Evolutionary conservation across 2,113 vertebrate genomes (phyloP), one percentile per base, ranked within the genome.

Genomic region (Gambusia affinis): DNA sequence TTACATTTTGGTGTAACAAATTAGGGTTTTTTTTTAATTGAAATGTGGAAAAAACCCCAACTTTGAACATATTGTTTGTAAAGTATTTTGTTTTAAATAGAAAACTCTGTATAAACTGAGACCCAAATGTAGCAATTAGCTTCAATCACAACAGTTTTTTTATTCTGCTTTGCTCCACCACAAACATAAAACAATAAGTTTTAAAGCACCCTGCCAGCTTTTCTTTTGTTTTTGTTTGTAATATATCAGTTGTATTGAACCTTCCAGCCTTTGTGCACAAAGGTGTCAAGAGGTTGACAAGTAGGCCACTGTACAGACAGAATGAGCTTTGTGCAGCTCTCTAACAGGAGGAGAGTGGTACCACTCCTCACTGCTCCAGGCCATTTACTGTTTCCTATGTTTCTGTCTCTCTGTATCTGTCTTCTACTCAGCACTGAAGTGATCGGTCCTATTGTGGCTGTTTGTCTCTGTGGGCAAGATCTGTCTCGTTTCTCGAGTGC

Each of bases 351-450:
- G 86, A 85, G 82, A 85, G 80, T 85, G 76, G 88, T 81, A 89
- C 84, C 89, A 87, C 88, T 91, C 79, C 83, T 87, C 82, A n/a
- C 84, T 84, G 87, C 90, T 91, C 44, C 44, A 83, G 86, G 90
- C 85, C 85, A 83, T 90, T 89, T 87, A 87, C 87, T 81, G 79
- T 37, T 81, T 86, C 85, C 76, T 79, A 60, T 79, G 76, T 70
- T 73, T 29, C 67, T 70, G 70, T 75, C 67, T 87, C 47, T 82
- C 84, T 84, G 82, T 83, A 30, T 83, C 79, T 57, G 75, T 82
- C 81, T 85, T 76, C 42, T 68, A 81, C 79, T 81, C 73, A 39
- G 57, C 78, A 67, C 65, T 72, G 72, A 84, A 89, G 85, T 73
- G 80, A 88, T 85, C 69, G 75, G 76, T 77, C 82, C 87, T 87